phyloP scores from a whole-genome alignment of 2,888 invertebrate genomes.

The Thysanoteuthis rhombus region DNA sequence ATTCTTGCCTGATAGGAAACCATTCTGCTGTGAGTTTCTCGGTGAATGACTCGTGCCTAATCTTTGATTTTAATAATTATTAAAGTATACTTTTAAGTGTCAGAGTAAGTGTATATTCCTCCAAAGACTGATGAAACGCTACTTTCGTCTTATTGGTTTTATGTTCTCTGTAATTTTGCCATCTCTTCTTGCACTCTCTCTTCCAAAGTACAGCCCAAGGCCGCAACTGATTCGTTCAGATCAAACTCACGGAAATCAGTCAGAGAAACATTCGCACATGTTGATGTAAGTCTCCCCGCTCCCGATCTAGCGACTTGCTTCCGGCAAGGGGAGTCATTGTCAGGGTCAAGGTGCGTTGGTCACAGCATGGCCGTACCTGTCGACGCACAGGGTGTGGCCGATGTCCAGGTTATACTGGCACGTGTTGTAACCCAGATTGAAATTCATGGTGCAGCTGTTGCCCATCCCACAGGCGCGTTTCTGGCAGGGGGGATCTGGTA shows the following conservation, averaged over 20 bases:
- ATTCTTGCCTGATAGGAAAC: background rate
- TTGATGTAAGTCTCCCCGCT: background rate
- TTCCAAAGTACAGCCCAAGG: background rate
- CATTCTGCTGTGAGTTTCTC: background rate
- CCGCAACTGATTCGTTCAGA: background rate
- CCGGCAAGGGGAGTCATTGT: background rate
- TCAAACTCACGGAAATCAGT: background rate
- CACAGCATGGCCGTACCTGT: conserved; percentile 48
- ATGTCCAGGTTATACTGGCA: conserved; percentile 63
- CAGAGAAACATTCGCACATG: background rate
- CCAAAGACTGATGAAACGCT: background rate
- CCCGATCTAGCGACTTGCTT: background rate
- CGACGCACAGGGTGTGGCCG: conserved; percentile 55
- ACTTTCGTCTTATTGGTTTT: background rate
- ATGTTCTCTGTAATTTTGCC: background rate
- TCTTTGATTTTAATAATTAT: background rate
- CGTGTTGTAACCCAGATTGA: conserved; percentile 59
- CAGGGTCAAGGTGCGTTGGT: conserved; percentile 21
- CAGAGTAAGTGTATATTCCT: background rate
- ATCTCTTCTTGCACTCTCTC: background rate
- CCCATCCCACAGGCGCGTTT: conserved; percentile 48
- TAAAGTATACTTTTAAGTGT: background rate
- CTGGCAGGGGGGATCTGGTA: conserved; percentile 53
- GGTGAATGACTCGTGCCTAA: background rate
- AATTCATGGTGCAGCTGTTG: conserved; percentile 54